These are phyloP conservation scores for Homalodisca vitripennis DNA, from an alignment of 1,140 invertebrate genomes.

Conservation along the genomic window DNA sequence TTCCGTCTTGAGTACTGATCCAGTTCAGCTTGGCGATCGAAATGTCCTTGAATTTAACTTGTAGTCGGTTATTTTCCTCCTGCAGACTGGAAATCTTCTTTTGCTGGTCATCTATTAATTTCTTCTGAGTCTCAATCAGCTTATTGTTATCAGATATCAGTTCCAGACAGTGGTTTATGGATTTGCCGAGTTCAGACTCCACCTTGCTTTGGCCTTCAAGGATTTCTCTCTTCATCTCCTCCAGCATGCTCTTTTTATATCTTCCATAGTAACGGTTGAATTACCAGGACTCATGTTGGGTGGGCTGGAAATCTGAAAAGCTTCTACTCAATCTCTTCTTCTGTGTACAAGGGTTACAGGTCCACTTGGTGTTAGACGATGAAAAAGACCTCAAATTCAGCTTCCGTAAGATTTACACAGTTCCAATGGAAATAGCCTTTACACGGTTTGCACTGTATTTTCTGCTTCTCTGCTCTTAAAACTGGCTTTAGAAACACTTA, in stretches of 20 bases:
- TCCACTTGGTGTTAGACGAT: not conserved
- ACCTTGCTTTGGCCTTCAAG: constrained; percentile 8
- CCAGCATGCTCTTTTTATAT: not conserved
- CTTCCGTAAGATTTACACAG: constrained; percentile 1
- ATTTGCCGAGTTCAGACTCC: constrained; percentile 10
- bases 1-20: constrained; percentile 23
- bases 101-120: constrained; percentile 3
- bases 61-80: constrained; percentile 5
- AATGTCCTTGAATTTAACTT: not conserved
- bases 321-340: constrained; percentile 27
- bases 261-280: not conserved
- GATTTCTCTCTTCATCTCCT: constrained; percentile 18
- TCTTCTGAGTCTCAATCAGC: not conserved
- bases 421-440: constrained; percentile 1
- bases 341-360: not conserved
- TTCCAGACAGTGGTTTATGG: not conserved
- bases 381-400: constrained; percentile 12
- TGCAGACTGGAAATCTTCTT: not conserved
- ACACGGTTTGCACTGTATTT: not conserved
- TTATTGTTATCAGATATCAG: constrained; percentile 14
- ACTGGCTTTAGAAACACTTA: not conserved
- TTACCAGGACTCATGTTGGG: not conserved
- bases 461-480: not conserved
- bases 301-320: constrained; percentile 11
- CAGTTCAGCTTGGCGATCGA: constrained; percentile 13